These are phyloP conservation scores for Trachelus stipa DNA, from an alignment of 2,888 invertebrate species.

Conservation along the genomic window DNA sequence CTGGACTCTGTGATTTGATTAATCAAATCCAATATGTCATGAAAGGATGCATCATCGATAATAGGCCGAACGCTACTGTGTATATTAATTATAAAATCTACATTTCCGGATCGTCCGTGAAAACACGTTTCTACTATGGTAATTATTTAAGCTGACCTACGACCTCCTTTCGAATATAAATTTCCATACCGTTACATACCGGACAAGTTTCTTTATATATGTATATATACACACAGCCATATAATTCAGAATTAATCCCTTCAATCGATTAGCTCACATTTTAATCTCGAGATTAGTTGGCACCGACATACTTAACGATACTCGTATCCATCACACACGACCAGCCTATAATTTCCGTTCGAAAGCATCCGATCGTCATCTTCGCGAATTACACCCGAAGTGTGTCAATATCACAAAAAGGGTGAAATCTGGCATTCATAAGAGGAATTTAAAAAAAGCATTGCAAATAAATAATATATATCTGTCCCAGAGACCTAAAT, in stretches of 20 bases:
- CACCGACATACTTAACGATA: neutral
- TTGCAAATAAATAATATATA: neutral
- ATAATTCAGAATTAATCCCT: neutral
- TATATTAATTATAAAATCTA: neutral
- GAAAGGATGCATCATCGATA: neutral
- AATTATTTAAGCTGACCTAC: neutral
- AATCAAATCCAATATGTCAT: neutral
- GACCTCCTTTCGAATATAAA: neutral
- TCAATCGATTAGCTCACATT: neutral
- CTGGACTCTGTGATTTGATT: neutral
- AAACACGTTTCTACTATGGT: neutral
- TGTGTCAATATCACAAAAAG: neutral
- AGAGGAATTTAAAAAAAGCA: neutral
- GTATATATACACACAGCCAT: neutral
- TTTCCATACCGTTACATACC: neutral
- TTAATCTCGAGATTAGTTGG: neutral
- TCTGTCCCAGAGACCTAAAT: neutral
- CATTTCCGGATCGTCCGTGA: neutral
- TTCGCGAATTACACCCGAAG: neutral
- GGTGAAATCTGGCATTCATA: neutral
- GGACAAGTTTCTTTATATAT: neutral
- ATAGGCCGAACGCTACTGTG: neutral
- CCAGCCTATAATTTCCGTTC: neutral
- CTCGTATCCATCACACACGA: neutral
- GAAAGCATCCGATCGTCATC: neutral